These are phyloP conservation scores for Machaerirhynchus nigripectus DNA, from an alignment of 2,113 vertebrate genomes.

Conservation along the genomic window DNA sequence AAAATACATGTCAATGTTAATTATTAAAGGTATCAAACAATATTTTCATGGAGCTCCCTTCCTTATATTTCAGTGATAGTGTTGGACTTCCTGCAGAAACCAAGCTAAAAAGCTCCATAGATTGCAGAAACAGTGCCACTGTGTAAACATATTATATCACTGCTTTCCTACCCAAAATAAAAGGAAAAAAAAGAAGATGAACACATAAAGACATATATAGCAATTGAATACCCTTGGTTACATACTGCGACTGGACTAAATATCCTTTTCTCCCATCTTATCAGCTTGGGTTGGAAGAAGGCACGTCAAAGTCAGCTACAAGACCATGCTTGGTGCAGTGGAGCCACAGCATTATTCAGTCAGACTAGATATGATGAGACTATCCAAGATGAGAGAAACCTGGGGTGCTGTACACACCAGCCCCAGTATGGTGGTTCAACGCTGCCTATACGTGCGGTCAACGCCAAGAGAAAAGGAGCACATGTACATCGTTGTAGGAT, in stretches of 20 bases:
- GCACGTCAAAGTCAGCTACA: not conserved
- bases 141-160: not conserved
- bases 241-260: not conserved
- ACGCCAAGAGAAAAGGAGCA: not conserved
- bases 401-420: not conserved
- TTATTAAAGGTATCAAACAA: not conserved
- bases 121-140: not conserved
- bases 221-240: not conserved
- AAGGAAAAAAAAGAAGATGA: not conserved
- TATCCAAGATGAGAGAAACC: not conserved
- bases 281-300: not conserved
- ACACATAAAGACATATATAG: not conserved
- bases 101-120: not conserved
- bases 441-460: accelerated
- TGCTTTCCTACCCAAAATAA: not conserved
- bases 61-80: not conserved
- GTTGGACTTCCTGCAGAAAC: not conserved
- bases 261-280: not conserved
- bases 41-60: not conserved
- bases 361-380: not conserved
- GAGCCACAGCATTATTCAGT: not conserved
- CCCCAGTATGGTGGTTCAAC: not conserved
- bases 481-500: not conserved
- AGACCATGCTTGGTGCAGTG: accelerated
- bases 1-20: not conserved